Conservation (phyloP, 1,140 invertebrate species). For the Diachasma alloeum region DNA sequence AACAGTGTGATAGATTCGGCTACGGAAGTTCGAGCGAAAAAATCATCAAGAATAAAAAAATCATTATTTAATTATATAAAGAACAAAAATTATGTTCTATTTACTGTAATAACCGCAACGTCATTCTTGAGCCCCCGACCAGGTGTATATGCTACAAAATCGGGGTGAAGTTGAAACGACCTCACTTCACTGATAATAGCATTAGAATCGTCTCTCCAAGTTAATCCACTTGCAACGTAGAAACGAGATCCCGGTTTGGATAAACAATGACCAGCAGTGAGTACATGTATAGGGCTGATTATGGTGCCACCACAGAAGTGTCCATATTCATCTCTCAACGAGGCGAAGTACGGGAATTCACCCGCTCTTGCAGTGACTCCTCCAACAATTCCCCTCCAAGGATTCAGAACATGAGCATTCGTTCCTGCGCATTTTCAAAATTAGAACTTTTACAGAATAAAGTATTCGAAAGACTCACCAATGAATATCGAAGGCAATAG, state of each 20-base stretch:
- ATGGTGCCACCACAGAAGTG: background rate
- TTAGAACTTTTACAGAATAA: background rate
- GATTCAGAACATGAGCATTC: background rate
- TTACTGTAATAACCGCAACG: background rate
- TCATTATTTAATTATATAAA: background rate
- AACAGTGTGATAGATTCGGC: too few species aligned
- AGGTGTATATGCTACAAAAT: background rate
- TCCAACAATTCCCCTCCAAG: background rate
- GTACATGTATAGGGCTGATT: background rate
- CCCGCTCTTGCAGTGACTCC: background rate
- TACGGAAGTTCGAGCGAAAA: too few species aligned
- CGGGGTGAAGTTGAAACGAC: background rate
- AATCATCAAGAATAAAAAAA: too few species aligned
- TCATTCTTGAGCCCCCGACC: background rate
- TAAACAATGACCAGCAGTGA: conserved; percentile 5
- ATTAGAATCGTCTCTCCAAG: background rate
- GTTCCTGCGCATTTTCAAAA: background rate
- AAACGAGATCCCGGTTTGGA: background rate
- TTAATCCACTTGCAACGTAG: background rate
- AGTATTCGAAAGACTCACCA: background rate
- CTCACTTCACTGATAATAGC: background rate
- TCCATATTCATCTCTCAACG: background rate
- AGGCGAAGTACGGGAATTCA: background rate
- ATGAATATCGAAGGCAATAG: background rate
- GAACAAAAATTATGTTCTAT: too few species aligned